These are phyloP conservation scores for Tubulanus polymorphus DNA, from an alignment of 2,888 invertebrate genomes.

Conservation along the genomic window DNA sequence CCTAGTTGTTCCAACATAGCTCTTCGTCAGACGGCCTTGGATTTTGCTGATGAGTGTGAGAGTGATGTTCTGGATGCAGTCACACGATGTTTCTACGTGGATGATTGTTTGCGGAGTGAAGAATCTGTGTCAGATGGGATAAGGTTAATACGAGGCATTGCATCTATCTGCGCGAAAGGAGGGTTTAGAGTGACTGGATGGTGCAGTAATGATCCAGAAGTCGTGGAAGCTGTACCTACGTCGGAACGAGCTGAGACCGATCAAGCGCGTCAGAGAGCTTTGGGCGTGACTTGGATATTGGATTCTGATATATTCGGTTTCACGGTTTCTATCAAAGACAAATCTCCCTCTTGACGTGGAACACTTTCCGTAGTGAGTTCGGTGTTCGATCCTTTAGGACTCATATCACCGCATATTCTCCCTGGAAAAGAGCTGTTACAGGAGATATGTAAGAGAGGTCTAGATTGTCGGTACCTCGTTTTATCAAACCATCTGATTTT, in stretches of 20 bases:
- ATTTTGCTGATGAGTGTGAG: not conserved
- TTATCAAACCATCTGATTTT: no score
- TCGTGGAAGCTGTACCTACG: constrained; percentile 4
- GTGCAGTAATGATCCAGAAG: not conserved
- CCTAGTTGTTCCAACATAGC: constrained; percentile 10
- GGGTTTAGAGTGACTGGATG: constrained; percentile 9
- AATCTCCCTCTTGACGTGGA: not conserved
- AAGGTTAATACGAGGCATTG: not conserved
- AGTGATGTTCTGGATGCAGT: no score
- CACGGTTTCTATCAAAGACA: not conserved
- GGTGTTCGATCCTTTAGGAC: constrained; percentile 6
- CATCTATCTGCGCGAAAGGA: constrained; percentile 5
- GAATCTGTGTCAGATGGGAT: constrained; percentile 1
- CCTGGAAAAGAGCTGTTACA: no score
- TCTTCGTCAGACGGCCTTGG: not conserved
- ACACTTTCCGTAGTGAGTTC: not conserved
- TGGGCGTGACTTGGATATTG: not conserved
- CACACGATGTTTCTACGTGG: constrained; percentile 10
- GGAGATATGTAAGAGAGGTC: no score
- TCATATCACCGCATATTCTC: constrained; percentile 6
- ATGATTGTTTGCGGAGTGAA: constrained; percentile 8
- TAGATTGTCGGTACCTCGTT: no score
- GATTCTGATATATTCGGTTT: not conserved
- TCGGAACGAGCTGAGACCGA: constrained; percentile 6
- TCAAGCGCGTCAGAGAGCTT: constrained; percentile 1